A percentile compares a stretch with the other conserved stretches of the same genome.
These are phyloP conservation scores for Agonum fuliginosum DNA, from an alignment of 2,888 invertebrate species.

Conservation along the genomic window DNA sequence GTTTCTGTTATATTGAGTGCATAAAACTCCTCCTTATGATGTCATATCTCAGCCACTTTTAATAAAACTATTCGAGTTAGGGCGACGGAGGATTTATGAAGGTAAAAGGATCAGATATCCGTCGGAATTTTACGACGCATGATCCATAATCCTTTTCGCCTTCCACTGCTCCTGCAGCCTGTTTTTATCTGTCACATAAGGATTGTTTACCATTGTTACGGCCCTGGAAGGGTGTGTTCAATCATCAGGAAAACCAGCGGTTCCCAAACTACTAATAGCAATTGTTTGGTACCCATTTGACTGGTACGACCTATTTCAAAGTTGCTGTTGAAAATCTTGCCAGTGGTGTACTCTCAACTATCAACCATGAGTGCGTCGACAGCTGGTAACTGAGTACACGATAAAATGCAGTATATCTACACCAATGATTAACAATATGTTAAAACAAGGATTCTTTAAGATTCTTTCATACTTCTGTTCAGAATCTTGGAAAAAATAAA, in stretches of 20 bases:
- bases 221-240: neutral
- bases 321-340: no score
- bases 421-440: no score
- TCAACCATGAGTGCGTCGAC: no score
- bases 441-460: no score
- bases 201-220: neutral
- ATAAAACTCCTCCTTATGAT: neutral
- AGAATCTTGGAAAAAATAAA: no score
- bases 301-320: no score
- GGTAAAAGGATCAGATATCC: conserved; percentile 9
- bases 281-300: no score
- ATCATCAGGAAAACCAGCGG: neutral
- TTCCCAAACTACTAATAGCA: no score
- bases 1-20: conserved; percentile 21
- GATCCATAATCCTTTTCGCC: conserved; percentile 17
- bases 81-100: conserved; percentile 6
- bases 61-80: conserved; percentile 23
- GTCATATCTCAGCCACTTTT: conserved; percentile 32
- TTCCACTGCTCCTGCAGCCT: neutral
- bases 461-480: no score
- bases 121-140: conserved; percentile 24
- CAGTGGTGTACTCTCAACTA: no score
- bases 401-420: no score
- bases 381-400: no score
- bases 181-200: neutral